Conservation (phyloP, 2,888 invertebrate species). For the Coenonympha arcania region DNA sequence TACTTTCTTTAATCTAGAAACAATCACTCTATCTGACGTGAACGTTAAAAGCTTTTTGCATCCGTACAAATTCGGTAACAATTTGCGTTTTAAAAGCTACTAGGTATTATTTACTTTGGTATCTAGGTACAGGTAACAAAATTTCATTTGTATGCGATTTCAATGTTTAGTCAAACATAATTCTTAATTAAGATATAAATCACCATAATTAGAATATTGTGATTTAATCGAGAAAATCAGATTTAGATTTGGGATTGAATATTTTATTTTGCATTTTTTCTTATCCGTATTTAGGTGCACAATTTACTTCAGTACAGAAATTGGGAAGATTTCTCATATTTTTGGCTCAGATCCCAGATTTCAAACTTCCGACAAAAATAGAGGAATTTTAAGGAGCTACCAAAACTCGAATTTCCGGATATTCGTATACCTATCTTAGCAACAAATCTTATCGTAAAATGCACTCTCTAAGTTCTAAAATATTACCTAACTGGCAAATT, state of each 20-base stretch:
- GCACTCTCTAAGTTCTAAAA: constrained; percentile 13
- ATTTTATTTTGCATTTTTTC: too few species aligned
- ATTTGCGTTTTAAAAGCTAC: constrained; percentile 4
- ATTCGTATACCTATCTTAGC: constrained; percentile 19
- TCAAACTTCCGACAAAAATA: constrained; percentile 3
- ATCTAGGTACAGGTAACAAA: too few species aligned
- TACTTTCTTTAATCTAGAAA: constrained; percentile 2
- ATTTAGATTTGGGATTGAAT: too few species aligned
- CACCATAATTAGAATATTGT: too few species aligned
- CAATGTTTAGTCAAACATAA: too few species aligned
- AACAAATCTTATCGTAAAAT: constrained; percentile 20
- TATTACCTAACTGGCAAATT: constrained; percentile 2
- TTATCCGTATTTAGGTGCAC: too few species aligned
- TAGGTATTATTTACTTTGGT: too few species aligned
- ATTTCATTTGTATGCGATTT: too few species aligned
- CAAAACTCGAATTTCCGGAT: neutral
- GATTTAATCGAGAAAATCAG: too few species aligned
- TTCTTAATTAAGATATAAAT: too few species aligned
- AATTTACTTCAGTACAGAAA: too few species aligned
- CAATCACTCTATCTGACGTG: constrained; percentile 11
- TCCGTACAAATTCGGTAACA: constrained; percentile 2
- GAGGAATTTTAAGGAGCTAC: constrained; percentile 2
- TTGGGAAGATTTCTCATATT: constrained; percentile 5
- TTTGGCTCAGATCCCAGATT: constrained; percentile 2
- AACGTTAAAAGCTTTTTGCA: constrained; percentile 12